These are phyloP conservation scores for Desmodus rotundus DNA, from an alignment of 2,113 vertebrate genomes.

Conservation along the genomic window DNA sequence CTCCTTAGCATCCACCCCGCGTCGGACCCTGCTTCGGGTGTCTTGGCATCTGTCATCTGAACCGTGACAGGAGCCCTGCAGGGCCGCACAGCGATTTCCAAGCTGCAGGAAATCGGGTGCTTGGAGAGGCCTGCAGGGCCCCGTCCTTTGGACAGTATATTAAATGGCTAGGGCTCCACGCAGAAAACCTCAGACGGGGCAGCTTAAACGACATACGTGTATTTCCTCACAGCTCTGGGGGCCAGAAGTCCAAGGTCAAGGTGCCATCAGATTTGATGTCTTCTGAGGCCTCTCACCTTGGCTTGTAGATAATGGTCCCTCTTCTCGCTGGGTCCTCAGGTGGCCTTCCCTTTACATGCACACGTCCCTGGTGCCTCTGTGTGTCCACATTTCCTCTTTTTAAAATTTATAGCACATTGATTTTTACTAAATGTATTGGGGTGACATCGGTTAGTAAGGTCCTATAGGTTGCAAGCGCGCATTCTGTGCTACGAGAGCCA, in stretches of 20 bases:
- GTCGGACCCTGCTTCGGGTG: not conserved
- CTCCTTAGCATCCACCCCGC: not conserved
- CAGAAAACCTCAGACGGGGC: not conserved
- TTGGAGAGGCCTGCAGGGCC: not conserved
- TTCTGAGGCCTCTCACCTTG: not conserved
- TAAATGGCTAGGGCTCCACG: too few relatives aligned
- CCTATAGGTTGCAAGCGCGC: too few relatives aligned
- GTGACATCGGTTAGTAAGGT: too few relatives aligned
- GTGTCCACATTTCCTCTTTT: not conserved
- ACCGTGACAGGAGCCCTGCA: not conserved
- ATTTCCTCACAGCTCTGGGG: not conserved
- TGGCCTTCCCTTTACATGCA: not conserved
- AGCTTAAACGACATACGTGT: too few relatives aligned
- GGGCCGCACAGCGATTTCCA: too few relatives aligned
- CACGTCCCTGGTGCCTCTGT: too few relatives aligned
- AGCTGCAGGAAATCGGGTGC: not conserved
- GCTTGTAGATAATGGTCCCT: rapidly evolving
- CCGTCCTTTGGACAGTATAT: rapidly evolving
- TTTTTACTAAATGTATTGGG: too few relatives aligned
- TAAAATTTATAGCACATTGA: too few relatives aligned
- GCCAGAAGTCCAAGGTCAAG: not conserved
- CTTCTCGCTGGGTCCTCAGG: not conserved
- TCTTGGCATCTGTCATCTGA: not conserved
- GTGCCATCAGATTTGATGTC: not conserved
- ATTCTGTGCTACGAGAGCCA: too few relatives aligned